Conservation (phyloP, 2,797 vertebrate species). For the Enteromius treurensis region DNA sequence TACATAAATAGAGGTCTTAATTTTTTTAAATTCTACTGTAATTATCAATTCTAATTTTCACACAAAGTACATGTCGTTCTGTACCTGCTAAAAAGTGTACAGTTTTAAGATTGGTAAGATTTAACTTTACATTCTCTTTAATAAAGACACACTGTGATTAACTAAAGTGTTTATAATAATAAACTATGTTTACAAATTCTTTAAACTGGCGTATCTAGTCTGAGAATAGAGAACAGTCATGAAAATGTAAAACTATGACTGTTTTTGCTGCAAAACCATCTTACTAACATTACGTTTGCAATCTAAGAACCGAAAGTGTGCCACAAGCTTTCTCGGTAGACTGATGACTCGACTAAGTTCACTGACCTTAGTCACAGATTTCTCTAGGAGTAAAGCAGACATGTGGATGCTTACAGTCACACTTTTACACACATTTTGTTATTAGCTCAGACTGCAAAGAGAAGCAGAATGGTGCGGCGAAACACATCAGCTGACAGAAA, state of each 20-base stretch:
- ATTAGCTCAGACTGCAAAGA: conserved; percentile 16
- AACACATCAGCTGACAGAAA: conserved; percentile 34
- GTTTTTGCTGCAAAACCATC: no score
- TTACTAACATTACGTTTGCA: not conserved
- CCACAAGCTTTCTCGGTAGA: conserved; percentile 5
- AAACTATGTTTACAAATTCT: not conserved
- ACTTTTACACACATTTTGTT: not conserved
- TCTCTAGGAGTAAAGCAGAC: not conserved
- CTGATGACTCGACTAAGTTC: conserved; percentile 25
- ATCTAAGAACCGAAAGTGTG: conserved; percentile 25
- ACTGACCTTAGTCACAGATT: conserved; percentile 16
- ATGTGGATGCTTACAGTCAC: conserved; percentile 2
- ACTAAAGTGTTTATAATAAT: not conserved
- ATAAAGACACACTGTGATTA: not conserved
- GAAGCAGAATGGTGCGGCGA: conserved; percentile 9
- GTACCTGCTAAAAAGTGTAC: not conserved
- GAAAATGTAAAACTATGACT: not conserved
- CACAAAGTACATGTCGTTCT: not conserved
- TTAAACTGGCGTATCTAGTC: not conserved
- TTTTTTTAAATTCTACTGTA: not conserved
- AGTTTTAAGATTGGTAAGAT: not conserved
- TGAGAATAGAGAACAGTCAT: not conserved
- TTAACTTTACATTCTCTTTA: not conserved
- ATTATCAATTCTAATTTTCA: not conserved
- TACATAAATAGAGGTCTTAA: not conserved